Evolutionary conservation across 1,140 invertebrate species (phyloP).

Genomic region (Vanessa atalanta): DNA sequence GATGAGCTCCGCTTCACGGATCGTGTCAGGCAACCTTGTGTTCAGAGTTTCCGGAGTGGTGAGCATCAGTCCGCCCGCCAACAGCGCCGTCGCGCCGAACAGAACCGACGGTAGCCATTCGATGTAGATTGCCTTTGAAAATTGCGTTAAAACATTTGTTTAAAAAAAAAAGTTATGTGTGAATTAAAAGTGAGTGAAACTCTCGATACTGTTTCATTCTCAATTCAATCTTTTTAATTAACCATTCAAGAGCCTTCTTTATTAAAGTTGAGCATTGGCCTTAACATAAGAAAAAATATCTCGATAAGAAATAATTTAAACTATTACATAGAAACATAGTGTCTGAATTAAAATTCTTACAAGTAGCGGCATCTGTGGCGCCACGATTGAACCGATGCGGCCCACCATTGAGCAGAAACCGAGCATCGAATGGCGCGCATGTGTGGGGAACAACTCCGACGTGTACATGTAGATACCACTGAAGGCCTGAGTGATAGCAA

Average conservation of each 20-base stretch:
- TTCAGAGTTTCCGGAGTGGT: constrained; percentile 85
- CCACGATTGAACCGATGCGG: constrained; percentile 85
- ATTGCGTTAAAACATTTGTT: not conserved
- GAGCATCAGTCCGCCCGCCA: constrained; percentile 82
- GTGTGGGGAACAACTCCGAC: constrained; percentile 88
- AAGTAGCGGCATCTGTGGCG: constrained; percentile 84
- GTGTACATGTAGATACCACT: constrained; percentile 86
- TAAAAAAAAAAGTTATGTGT: too few species aligned
- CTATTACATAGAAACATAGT: not conserved
- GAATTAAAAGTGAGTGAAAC: too few species aligned
- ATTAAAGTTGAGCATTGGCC: not conserved
- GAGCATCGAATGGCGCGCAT: constrained; percentile 83
- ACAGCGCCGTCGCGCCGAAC: constrained; percentile 84
- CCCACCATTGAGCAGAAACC: constrained; percentile 87
- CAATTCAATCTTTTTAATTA: too few species aligned
- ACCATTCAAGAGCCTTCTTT: too few species aligned
- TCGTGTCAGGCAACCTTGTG: constrained; percentile 84
- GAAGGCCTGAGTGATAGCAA: constrained; percentile 84
- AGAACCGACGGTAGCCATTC: constrained; percentile 85
- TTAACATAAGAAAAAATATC: not conserved
- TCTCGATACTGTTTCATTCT: too few species aligned
- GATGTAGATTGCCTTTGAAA: constrained; percentile 66
- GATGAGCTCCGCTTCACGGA: constrained; percentile 82
- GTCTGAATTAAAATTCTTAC: constrained; percentile 52
- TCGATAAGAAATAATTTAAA: not conserved